Evolutionary conservation across 2,113 vertebrate species (phyloP), one percentile per base, ranked within the genome.

Genomic region (Corythaixoides concolor): DNA sequence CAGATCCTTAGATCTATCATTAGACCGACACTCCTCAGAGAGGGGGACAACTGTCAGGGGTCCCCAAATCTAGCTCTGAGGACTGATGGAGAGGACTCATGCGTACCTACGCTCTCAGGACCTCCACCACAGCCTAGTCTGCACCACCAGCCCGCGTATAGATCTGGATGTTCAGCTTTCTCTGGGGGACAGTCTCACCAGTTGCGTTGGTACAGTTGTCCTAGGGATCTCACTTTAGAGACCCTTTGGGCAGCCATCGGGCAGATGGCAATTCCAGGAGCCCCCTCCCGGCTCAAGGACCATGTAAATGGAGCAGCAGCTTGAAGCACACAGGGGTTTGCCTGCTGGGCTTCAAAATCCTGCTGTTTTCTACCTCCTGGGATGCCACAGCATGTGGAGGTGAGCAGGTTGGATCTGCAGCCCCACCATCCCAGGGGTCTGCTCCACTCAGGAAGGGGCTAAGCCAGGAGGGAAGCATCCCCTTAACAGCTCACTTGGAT

Each of bases 141-240:
- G 50, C 19, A 27, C 69, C 45, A 14, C 23, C 41, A 50, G 33
- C 41, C 50, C 2, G 0, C 0, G 0, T 19, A 8, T 2, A 39
- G 47, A 35, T 12, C 32, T 33, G 72, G n/a, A 32, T 43, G 19
- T 39, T 66, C 55, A 43, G 20, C 8, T 56, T 70, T 56, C 1
- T 1, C 15, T 23, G 21, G 11, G 16, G 30, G 5, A 22, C 66
- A 3, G 24, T n/a, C 52, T 66, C 72, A n/a, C 67, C 21, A 35
- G 14, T 8, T 79, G 13, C 2, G 9, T 3, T 30, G 19, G 15
- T 26, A 55, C 16, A 4, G 12, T 27, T 81, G 18, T 32, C 41
- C n/a, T 15, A 4, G 3, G 32, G 22, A 7, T 85, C 19, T 73
- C 28, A 4, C n/a, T 69, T 64, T 32, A 35, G 55, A 62, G 63